Evolutionary conservation across 2,113 vertebrate genomes (phyloP), one percentile per base, ranked within the genome.

Genomic region (Saccopteryx bilineata): DNA sequence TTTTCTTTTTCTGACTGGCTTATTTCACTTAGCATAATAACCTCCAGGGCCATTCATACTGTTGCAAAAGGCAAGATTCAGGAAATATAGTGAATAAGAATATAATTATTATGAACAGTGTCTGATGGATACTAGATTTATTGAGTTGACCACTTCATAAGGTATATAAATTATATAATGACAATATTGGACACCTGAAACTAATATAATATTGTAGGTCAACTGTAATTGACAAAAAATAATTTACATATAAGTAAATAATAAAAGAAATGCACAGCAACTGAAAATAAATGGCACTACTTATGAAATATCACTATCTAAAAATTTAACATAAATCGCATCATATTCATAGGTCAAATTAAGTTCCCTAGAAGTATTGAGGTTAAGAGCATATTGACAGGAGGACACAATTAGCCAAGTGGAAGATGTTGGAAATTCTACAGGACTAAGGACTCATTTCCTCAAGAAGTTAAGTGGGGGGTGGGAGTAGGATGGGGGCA

Each of bases 231-330:
- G 14, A n/a, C 14, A 68, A 28, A n/a, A 68, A 65, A 14, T 23
- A 15, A 23, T 23, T 60, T 63, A 63, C 39, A 39, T 26, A 63
- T 63, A 15, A 68, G 17, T 66, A 31, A 66, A 31, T 68, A 58
- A 68, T n/a, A 68, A 68, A 68, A 68, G 21, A 80, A 91, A 68
- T 46, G 21, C 7, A 91, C 2, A 66, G 23, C 28, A 91, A 33
- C n/a, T 79, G 31, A 84, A 95, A 93, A 39, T 84, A 54, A 95
- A 80, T 75, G 21, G 21, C 13, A 80, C 4, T 33, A 48, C 31
- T 26, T 91, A 31, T 78, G 39, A 74, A 68, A 88, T 80, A 71
- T 14, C 52, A 12, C 15, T 66, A 5, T 19, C 19, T 79, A 88
- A 84, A 74, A 79, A 60, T 48, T 65, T 81, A 74, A 74, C 15